Evolutionary conservation across 2,113 vertebrate species (phyloP).

Genomic region (Pygathrix nemaeus): DNA sequence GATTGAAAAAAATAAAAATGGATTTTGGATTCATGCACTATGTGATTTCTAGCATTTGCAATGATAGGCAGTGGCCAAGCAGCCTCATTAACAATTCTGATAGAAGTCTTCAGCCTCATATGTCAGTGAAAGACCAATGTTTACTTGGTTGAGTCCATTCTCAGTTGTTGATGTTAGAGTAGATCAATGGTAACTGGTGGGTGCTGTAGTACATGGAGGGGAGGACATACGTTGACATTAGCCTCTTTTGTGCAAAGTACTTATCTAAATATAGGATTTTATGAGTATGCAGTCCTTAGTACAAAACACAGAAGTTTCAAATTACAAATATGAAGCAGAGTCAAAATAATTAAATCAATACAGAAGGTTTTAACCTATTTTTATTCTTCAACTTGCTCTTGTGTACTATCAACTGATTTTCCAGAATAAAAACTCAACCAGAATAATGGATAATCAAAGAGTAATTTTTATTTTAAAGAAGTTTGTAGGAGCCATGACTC

Average conservation of each 20-base stretch:
- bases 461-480: neutral
- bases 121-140: neutral
- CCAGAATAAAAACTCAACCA: neutral
- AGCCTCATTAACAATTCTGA: neutral
- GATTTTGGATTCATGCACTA: neutral
- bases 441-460: neutral
- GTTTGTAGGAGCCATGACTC: neutral
- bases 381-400: neutral
- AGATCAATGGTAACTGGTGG: neutral
- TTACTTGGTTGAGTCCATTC: neutral
- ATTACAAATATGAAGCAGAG: neutral
- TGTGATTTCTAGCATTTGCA: neutral
- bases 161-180: neutral
- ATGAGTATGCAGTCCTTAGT: neutral
- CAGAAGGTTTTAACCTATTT: neutral
- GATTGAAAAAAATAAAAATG: neutral
- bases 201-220: neutral
- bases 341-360: neutral
- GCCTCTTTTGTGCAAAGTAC: neutral
- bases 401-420: neutral
- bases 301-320: neutral
- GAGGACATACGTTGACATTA: neutral
- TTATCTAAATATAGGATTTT: neutral
- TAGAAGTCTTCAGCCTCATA: neutral
- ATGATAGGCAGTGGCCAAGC: neutral